These are phyloP conservation scores for Ceyx melanurus DNA, from an alignment of 2,113 vertebrate species.

Conservation along the genomic window DNA sequence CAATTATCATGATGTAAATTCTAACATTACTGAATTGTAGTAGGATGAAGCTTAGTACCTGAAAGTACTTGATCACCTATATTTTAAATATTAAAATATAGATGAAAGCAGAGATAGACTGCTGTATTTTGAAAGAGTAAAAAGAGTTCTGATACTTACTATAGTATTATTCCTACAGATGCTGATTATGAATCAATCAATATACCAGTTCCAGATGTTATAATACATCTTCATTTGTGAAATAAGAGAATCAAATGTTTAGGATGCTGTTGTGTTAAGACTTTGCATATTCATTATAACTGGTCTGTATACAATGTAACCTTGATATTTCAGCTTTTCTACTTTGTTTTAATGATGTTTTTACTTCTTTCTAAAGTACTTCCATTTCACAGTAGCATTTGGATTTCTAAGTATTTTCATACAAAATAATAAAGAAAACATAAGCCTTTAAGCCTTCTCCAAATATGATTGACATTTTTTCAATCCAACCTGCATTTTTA, in stretches of 20 bases:
- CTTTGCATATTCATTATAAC: background rate
- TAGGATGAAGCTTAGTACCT: background rate
- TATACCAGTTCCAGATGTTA: background rate
- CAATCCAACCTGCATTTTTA: conserved; percentile 45
- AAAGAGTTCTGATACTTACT: background rate
- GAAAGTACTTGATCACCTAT: background rate
- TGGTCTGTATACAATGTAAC: background rate
- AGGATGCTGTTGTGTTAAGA: background rate
- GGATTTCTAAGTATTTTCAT: conserved; percentile 65
- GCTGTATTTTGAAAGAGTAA: background rate
- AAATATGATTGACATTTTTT: conserved; percentile 54
- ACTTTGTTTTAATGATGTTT: background rate
- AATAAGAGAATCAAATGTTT: background rate
- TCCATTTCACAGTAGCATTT: conserved; percentile 54
- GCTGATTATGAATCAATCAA: background rate
- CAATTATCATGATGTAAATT: background rate
- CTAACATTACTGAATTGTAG: background rate
- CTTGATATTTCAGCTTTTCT: conserved; percentile 19
- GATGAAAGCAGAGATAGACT: background rate
- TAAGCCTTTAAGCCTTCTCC: conserved; percentile 68
- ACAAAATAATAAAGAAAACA: conserved; percentile 50
- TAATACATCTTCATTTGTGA: background rate
- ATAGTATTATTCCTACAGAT: background rate
- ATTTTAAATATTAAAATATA: background rate
- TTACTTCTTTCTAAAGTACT: conserved; percentile 22